Percentiles rank a stretch among this genome's conserved stretches.
Evolutionary conservation across 2,113 vertebrate species (phyloP).

Genomic region (Bufo bufo): DNA sequence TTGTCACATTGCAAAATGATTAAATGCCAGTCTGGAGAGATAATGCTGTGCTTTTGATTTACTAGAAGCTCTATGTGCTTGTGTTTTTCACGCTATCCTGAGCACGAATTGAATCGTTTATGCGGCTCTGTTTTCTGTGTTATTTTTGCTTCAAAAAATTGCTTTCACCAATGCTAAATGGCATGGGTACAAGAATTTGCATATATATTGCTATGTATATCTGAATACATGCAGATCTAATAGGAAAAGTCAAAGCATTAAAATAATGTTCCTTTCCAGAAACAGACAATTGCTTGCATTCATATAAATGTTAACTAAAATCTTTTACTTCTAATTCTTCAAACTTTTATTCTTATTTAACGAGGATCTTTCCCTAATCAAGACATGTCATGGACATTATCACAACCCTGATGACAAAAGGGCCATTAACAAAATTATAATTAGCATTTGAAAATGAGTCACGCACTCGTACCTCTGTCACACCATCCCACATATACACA

Average conservation of each 20-base stretch:
- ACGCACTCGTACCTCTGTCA: background rate
- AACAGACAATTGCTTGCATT: conserved; percentile 26
- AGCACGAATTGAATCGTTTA: conserved; percentile 47
- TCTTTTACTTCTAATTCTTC: conserved; percentile 8
- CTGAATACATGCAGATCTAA: conserved; percentile 26
- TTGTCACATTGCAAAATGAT: conserved; percentile 57
- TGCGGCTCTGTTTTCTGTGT: conserved; percentile 23
- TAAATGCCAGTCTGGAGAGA: conserved; percentile 44
- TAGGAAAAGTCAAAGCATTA: conserved; percentile 25
- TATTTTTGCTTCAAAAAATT: conserved; percentile 51
- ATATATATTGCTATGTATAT: background rate
- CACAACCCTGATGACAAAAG: background rate
- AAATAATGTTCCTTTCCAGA: conserved; percentile 41
- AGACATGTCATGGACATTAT: background rate
- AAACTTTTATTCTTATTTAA: background rate
- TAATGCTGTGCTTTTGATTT: conserved; percentile 54
- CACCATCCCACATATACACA: background rate
- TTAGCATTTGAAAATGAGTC: background rate
- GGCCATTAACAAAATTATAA: background rate
- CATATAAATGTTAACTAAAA: background rate
- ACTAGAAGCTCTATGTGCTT: conserved; percentile 54
- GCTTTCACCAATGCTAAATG: conserved; percentile 57
- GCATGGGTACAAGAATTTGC: accelerated
- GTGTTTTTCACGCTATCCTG: conserved; percentile 49
- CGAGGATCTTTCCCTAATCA: background rate